These are phyloP conservation scores for Epizoanthus stellaris DNA, from an alignment of 92 coral and sea anemone genomes.

Conservation along the genomic window DNA sequence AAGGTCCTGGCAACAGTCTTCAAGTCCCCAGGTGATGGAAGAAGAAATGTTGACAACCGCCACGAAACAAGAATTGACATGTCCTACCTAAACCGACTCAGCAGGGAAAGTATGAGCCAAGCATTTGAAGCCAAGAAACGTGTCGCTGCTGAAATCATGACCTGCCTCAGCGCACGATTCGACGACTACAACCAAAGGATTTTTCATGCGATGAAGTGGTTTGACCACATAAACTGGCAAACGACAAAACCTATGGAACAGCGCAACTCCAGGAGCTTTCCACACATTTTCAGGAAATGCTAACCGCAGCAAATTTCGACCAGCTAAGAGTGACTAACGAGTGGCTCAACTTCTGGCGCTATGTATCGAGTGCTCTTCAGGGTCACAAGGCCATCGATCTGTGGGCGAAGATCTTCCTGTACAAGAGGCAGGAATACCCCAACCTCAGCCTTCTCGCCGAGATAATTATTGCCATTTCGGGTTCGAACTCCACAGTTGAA, in stretches of 20 bases:
- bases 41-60: not conserved
- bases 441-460: conserved; percentile 40
- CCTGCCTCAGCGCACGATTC: not conserved
- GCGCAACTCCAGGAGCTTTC: not conserved
- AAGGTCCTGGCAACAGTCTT: not conserved
- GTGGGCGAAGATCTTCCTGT: conserved; percentile 20
- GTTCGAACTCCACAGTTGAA: conserved; percentile 33
- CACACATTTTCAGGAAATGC: not conserved
- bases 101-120: not conserved
- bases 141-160: not conserved
- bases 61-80: conserved; percentile 17
- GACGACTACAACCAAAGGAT: not conserved
- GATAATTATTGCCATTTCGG: conserved; percentile 26
- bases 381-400: not conserved
- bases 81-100: conserved; percentile 6
- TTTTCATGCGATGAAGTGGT: not conserved
- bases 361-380: not conserved
- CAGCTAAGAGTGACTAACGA: not conserved
- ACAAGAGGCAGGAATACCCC: conserved; percentile 8
- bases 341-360: not conserved
- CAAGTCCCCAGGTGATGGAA: conserved; percentile 25
- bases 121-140: not conserved
- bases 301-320: not conserved
- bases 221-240: not conserved
- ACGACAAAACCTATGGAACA: not conserved